These are phyloP conservation scores for Archivesica marissinica DNA, from an alignment of 1,140 invertebrate species.

Conservation along the genomic window DNA sequence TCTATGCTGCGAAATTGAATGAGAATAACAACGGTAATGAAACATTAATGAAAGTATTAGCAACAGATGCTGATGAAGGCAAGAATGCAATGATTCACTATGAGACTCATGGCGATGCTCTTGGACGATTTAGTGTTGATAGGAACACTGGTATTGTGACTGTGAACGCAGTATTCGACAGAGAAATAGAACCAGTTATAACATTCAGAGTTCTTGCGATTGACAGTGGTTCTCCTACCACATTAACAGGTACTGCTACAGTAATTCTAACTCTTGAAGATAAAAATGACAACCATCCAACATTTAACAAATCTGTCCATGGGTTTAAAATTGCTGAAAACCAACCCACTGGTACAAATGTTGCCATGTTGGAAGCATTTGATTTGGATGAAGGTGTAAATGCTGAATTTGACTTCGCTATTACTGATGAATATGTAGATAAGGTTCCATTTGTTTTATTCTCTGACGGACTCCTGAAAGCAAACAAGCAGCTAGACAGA, in stretches of 20 bases:
- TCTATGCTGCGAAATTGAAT: constrained; percentile 92
- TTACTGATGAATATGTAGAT: constrained; percentile 88
- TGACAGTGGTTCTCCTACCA: constrained; percentile 86
- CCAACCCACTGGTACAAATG: constrained; percentile 88
- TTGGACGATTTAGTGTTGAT: constrained; percentile 68
- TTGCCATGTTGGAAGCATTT: constrained; percentile 92
- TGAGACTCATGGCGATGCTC: constrained; percentile 66
- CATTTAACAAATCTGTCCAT: constrained; percentile 71
- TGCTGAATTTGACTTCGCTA: constrained; percentile 91
- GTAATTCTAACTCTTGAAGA: constrained; percentile 87
- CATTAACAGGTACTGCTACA: constrained; percentile 67
- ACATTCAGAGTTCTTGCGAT: constrained; percentile 69
- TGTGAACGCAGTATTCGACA: constrained; percentile 68
- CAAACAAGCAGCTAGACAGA: constrained; percentile 91
- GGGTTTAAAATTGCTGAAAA: constrained; percentile 87
- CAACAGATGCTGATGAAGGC: constrained; percentile 94
- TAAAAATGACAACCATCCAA: constrained; percentile 85
- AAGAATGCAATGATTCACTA: constrained; percentile 95
- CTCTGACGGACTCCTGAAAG: constrained; percentile 85
- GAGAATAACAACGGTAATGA: constrained; percentile 93
- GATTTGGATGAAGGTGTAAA: constrained; percentile 96
- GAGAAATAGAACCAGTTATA: constrained; percentile 66
- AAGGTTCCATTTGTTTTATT: constrained; percentile 86
- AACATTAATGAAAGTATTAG: constrained; percentile 87
- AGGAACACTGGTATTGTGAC: constrained; percentile 70